Percentiles rank a stretch among this genome's conserved stretches.
These are phyloP conservation scores for Pilophorus perplexus DNA, from an alignment of 2,888 invertebrate species.

Conservation along the genomic window DNA sequence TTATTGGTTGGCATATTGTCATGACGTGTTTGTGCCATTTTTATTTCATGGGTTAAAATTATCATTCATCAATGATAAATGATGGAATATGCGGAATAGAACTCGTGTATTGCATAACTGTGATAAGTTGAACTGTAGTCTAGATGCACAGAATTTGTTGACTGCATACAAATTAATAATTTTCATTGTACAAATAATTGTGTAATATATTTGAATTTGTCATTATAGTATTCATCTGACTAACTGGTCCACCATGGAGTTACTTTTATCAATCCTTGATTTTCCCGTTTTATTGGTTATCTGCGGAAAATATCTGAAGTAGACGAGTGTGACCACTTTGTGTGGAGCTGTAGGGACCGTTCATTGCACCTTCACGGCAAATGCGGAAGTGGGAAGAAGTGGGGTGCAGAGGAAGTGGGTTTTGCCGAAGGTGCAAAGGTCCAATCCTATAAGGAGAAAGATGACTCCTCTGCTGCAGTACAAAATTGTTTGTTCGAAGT, in stretches of 20 bases:
- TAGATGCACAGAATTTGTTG: constrained; percentile 39
- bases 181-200: constrained; percentile 35
- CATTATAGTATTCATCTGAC: constrained; percentile 35
- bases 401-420: too few species aligned
- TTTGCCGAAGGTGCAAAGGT: too few species aligned
- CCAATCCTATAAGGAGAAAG: too few species aligned
- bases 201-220: constrained; percentile 38
- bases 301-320: too few species aligned
- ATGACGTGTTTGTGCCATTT: constrained; percentile 37
- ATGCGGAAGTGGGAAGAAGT: too few species aligned
- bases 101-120: constrained; percentile 35
- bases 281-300: too few species aligned
- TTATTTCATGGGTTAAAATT: constrained; percentile 23
- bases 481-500: too few species aligned
- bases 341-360: too few species aligned
- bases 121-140: constrained; percentile 39
- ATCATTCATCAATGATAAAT: constrained; percentile 1
- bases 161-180: constrained; percentile 36
- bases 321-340: too few species aligned
- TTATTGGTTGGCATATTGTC: constrained; percentile 19
- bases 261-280: too few species aligned
- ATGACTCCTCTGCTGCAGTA: too few species aligned
- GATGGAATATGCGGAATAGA: constrained; percentile 7
- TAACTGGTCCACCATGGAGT: background rate
- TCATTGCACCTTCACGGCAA: too few species aligned